A percentile compares a stretch with the other conserved stretches of the same genome.
Conservation (phyloP, 2,888 invertebrate genomes). For the Notodonta ziczac region DNA sequence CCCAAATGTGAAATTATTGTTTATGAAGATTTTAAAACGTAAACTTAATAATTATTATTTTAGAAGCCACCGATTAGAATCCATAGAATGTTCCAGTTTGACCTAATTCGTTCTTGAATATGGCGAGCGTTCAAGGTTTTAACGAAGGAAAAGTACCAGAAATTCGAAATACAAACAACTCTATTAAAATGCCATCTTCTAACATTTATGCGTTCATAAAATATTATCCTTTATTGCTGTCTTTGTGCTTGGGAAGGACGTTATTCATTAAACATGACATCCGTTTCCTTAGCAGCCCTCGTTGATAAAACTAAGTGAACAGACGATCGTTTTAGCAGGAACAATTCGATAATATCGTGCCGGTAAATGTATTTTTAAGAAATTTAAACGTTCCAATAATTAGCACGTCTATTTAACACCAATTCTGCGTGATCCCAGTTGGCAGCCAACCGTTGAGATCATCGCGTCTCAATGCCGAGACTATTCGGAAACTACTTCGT, state of each 20-base stretch:
- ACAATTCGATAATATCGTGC: conserved; percentile 15
- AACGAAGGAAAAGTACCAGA: conserved; percentile 24
- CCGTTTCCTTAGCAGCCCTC: not conserved
- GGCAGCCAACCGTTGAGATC: conserved; percentile 44
- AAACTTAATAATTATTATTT: conserved; percentile 4
- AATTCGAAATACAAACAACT: conserved; percentile 9
- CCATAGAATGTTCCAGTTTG: conserved; percentile 21
- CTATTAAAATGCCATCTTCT: conserved; percentile 11
- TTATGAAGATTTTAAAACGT: not conserved
- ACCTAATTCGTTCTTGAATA: conserved; percentile 28
- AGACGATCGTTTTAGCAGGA: conserved; percentile 9
- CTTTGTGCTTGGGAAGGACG: not conserved
- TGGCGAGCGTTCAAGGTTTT: conserved; percentile 35
- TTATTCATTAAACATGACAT: not conserved
- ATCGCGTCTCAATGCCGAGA: conserved; percentile 55
- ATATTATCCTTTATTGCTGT: not conserved
- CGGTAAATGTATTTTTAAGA: conserved; percentile 19
- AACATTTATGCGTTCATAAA: not conserved
- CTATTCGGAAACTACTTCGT: conserved; percentile 39
- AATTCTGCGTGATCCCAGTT: conserved; percentile 52
- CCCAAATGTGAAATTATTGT: not conserved
- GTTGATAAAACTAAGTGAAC: conserved; percentile 5
- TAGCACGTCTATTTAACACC: conserved; percentile 55
- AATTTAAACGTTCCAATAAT: conserved; percentile 41
- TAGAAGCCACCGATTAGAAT: conserved; percentile 9